These are phyloP conservation scores for Vicugna pacos DNA, from an alignment of 2,113 vertebrate genomes.

Conservation along the genomic window DNA sequence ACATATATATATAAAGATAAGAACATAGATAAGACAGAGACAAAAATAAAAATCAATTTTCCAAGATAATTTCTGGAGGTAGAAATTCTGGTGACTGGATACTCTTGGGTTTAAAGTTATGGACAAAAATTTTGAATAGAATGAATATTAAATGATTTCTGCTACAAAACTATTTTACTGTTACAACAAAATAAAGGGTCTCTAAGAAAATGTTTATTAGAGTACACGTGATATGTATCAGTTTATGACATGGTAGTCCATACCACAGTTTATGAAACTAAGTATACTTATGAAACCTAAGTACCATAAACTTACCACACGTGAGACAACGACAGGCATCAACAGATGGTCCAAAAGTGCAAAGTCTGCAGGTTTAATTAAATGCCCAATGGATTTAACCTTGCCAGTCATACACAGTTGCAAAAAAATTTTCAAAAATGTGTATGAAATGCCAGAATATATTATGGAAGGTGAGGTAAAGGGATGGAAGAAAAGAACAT, in stretches of 20 bases:
- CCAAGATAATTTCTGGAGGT: not conserved
- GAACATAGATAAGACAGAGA: not conserved
- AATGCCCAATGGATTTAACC: not conserved
- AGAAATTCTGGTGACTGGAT: not conserved
- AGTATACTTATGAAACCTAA: not conserved
- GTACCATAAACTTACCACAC: not conserved
- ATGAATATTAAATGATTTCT: slow-evolving; percentile 12
- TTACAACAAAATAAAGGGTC: slow-evolving; percentile 46
- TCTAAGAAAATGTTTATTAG: slow-evolving; percentile 18
- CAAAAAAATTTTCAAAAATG: not conserved
- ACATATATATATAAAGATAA: too few species aligned
- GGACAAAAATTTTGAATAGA: not conserved
- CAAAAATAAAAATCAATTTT: slow-evolving; percentile 44
- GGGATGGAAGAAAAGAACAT: not conserved
- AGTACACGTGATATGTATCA: not conserved
- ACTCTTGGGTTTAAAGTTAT: not conserved
- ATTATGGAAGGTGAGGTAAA: not conserved
- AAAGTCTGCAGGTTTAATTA: slow-evolving; percentile 44
- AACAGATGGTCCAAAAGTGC: not conserved
- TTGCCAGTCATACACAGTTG: not conserved
- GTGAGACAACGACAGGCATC: not conserved
- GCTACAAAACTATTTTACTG: not conserved
- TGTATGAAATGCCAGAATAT: not conserved
- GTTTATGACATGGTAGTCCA: not conserved
- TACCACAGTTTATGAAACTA: not conserved